These are phyloP conservation scores for Melinaea marsaeus DNA, from an alignment of 2,888 invertebrate genomes.

Conservation along the genomic window DNA sequence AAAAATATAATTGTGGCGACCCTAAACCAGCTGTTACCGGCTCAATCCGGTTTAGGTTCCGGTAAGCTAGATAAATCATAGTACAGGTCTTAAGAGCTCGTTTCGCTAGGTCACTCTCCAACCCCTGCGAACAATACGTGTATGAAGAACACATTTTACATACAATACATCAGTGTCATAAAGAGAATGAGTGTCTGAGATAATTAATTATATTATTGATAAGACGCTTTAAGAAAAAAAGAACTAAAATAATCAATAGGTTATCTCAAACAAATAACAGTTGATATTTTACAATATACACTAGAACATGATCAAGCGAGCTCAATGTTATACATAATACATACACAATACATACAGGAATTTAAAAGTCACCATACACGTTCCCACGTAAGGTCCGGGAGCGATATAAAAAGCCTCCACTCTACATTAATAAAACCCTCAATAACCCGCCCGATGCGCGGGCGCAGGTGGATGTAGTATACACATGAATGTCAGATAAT, in stretches of 20 bases:
- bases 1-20: neutral
- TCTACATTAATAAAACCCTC: slow-evolving; percentile 69
- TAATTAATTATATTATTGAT: neutral
- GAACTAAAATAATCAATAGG: no score
- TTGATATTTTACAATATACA: neutral
- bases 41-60: slow-evolving; percentile 30
- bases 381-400: slow-evolving; percentile 68
- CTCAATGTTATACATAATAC: slow-evolving; percentile 19
- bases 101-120: slow-evolving; percentile 47
- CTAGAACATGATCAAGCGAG: slow-evolving; percentile 6
- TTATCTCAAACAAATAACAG: no score
- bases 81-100: slow-evolving; percentile 36
- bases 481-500: slow-evolving; percentile 38
- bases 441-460: slow-evolving; percentile 66
- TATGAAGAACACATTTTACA: slow-evolving; percentile 13
- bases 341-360: slow-evolving; percentile 42
- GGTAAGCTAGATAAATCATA: slow-evolving; percentile 40
- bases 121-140: slow-evolving; percentile 11
- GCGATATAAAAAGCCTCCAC: slow-evolving; percentile 67
- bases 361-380: slow-evolving; percentile 57
- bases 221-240: neutral
- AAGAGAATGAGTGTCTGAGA: neutral
- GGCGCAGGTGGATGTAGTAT: slow-evolving; percentile 55
- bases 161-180: neutral
- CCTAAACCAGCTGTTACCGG: slow-evolving; percentile 14